Evolutionary conservation across 2,113 vertebrate species (phyloP), one percentile per base, ranked within the genome.

Genomic region (Lophius piscatorius): DNA sequence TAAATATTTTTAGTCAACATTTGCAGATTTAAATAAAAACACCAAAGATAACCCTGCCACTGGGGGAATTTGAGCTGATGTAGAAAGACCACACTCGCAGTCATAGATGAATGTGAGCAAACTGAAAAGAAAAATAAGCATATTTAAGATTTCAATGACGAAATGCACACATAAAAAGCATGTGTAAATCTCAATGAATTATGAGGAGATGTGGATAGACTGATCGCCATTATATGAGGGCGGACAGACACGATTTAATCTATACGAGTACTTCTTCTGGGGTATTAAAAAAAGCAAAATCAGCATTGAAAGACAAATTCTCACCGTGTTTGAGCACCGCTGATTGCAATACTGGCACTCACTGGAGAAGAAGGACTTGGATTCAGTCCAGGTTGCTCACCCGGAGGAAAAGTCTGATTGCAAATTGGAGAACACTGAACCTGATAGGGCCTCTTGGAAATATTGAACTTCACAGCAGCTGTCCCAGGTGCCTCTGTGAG

Each of bases 391-490:
- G 76, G 52, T 65, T 91, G 92, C 8, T 94, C 93, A 0, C 63
- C 79, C n/a, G 77, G 34, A 18, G 76, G 40, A 40, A 94, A 95
- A 57, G 49, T 88, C 72, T 93, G 93, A 76, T 63, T 94, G 54
- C 92, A 78, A 50, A 91, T 74, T 6, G 93, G 89, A 28, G 73
- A 62, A 54, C 78, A 70, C 28, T 72, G 84, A 65, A 84, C 80
- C 74, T 84, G 82, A 48, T 94, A 93, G 1, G 92, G 92, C 55
- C 94, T 91, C 56, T 96, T 96, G 41, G 90, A 82, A 76, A 97
- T 93, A 77, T 94, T 96, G 87, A 97, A 97, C 78, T 97, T 96
- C 42, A 97, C 85, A 6, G 89, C 63, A 21, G 91, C 88, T 3
- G 93, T 62, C 14, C 94, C 95, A 18, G 95, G 95, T 47, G 95